Percentiles rank a stretch among this genome's conserved stretches.
Evolutionary conservation across 2,113 vertebrate genomes (phyloP).

Genomic region (Barnardius zonarius): DNA sequence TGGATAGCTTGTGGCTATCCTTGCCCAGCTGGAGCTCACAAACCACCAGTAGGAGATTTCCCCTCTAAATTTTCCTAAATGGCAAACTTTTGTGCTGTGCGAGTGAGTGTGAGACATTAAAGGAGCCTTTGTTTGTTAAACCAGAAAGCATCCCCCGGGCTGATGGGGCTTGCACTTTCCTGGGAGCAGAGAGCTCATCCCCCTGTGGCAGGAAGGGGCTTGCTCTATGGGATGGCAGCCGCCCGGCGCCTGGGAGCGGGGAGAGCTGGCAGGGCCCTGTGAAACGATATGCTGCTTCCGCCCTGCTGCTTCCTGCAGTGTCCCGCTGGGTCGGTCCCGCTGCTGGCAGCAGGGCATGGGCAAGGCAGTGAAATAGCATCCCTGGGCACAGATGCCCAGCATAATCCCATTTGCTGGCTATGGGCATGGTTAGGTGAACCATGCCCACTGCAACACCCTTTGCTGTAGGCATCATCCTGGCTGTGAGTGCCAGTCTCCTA

Average conservation of each 20-base stretch:
- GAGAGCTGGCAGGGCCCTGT: background rate
- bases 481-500: background rate
- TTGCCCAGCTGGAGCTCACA: background rate
- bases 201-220: background rate
- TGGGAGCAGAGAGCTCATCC: background rate
- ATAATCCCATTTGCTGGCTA: accelerated
- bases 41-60: background rate
- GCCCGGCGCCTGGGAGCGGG: background rate
- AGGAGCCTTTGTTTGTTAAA: background rate
- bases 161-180: background rate
- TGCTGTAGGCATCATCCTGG: background rate
- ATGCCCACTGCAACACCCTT: background rate
- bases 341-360: accelerated
- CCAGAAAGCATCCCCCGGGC: background rate
- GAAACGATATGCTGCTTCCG: background rate
- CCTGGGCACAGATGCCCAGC: accelerated
- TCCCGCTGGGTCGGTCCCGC: accelerated
- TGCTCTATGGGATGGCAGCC: background rate
- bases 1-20: background rate
- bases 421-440: accelerated
- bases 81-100: background rate
- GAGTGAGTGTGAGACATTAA: background rate
- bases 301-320: background rate
- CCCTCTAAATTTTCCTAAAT: background rate
- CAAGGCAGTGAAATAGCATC: background rate